Evolutionary conservation across 2,888 invertebrate genomes (phyloP).

Genomic region (Eustalomyia histrio): DNA sequence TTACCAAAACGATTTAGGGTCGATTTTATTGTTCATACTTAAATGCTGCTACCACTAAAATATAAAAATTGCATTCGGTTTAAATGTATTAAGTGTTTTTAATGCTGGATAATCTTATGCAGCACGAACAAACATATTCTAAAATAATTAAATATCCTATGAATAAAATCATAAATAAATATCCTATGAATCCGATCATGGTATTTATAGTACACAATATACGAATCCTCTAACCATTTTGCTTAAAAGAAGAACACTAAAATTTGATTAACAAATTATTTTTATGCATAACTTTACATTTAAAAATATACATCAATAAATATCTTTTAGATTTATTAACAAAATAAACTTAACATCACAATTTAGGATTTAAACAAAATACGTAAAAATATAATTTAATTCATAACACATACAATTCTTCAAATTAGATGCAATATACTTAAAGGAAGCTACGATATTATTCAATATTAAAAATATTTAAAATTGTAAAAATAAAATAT

Average conservation of each 20-base stretch:
- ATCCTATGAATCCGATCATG: too few relatives aligned
- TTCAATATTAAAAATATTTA: conserved; percentile 4
- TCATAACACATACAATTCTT: background rate
- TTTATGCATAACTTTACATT: conserved; percentile 30
- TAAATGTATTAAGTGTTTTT: too few relatives aligned
- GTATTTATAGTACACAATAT: too few relatives aligned
- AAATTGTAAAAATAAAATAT: conserved; percentile 11
- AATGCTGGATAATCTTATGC: too few relatives aligned
- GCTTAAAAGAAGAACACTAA: background rate
- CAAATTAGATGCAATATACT: conserved; percentile 9
- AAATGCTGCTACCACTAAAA: too few relatives aligned
- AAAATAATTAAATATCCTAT: too few relatives aligned
- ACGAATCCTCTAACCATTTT: background rate
- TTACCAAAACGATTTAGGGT: too few relatives aligned
- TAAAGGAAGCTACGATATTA: background rate
- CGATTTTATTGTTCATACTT: too few relatives aligned
- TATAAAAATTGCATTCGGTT: too few relatives aligned
- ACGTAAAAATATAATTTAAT: conserved; percentile 25
- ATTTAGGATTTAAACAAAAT: conserved; percentile 10
- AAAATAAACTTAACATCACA: background rate
- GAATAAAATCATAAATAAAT: too few relatives aligned
- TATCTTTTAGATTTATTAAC: conserved; percentile 29
- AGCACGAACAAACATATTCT: too few relatives aligned
- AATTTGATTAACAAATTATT: background rate
- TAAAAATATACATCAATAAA: background rate